Percentiles rank a stretch among this genome's conserved stretches.
Evolutionary conservation across 2,888 invertebrate genomes (phyloP).

Genomic region (Candidula unifasciata): DNA sequence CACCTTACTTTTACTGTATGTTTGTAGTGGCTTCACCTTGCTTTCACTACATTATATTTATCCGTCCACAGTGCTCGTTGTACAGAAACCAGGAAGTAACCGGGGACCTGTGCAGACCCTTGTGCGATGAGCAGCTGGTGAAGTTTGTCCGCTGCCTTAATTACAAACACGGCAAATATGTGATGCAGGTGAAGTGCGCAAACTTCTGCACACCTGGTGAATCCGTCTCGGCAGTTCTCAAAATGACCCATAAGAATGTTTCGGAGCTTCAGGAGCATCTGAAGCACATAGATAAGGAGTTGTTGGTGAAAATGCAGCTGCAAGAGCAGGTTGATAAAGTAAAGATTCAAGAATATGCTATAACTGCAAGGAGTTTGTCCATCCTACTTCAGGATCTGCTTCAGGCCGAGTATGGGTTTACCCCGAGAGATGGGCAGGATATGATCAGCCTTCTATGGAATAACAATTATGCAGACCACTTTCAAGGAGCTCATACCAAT

Average conservation of each 20-base stretch:
- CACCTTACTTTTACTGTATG: neutral
- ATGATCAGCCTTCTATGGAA: slow-evolving; percentile 52
- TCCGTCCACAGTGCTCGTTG: slow-evolving; percentile 67
- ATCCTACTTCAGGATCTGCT: slow-evolving; percentile 23
- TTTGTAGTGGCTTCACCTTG: neutral
- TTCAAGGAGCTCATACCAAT: neutral
- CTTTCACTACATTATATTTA: neutral
- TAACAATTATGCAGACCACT: slow-evolving; percentile 38
- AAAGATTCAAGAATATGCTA: neutral
- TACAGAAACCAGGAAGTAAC: slow-evolving; percentile 81
- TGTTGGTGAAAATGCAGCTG: slow-evolving; percentile 1
- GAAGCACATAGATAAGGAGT: slow-evolving; percentile 1
- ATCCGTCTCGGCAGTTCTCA: slow-evolving; percentile 61
- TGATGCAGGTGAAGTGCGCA: slow-evolving; percentile 62
- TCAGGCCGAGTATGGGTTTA: slow-evolving; percentile 43
- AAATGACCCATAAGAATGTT: slow-evolving; percentile 52
- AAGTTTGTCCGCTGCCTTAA: slow-evolving; percentile 82
- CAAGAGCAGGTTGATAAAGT: neutral
- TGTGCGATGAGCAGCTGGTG: slow-evolving; percentile 81
- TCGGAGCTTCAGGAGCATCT: slow-evolving; percentile 40
- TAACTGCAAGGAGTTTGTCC: slow-evolving; percentile 28
- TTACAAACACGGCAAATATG: slow-evolving; percentile 82
- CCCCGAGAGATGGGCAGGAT: slow-evolving; percentile 28
- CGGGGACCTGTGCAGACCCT: slow-evolving; percentile 83
- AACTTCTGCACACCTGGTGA: slow-evolving; percentile 52